Evolutionary conservation across 2,888 invertebrate genomes (phyloP).

Genomic region (Xestia sexstrigata): DNA sequence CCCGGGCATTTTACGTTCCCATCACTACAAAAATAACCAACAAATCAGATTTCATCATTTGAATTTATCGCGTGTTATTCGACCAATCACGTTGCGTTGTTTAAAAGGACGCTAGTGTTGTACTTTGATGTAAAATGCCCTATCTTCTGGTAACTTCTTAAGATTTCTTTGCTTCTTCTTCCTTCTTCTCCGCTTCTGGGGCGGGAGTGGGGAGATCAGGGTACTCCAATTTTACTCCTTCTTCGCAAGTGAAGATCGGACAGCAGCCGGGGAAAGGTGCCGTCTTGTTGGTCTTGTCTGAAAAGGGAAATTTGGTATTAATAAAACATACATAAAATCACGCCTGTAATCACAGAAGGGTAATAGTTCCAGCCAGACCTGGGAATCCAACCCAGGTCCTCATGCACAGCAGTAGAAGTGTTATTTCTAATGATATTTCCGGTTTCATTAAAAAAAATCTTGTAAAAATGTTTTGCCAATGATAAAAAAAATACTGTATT

Average conservation of each 20-base stretch:
- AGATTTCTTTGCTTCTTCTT: conserved; percentile 81
- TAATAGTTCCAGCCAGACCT: not conserved
- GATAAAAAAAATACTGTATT: too few species aligned
- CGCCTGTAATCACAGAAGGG: not conserved
- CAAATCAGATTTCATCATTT: conserved; percentile 53
- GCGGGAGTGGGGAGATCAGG: conserved; percentile 93
- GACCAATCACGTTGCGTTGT: conserved; percentile 42
- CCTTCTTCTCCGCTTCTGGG: conserved; percentile 81
- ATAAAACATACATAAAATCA: not conserved
- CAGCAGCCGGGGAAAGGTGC: conserved; percentile 97
- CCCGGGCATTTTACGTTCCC: conserved; percentile 61
- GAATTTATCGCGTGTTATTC: conserved; percentile 32
- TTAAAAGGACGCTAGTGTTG: conserved; percentile 35
- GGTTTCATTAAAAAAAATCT: too few species aligned
- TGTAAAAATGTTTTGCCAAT: too few species aligned
- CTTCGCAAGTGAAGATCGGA: conserved; percentile 96
- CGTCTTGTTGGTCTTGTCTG: conserved; percentile 97
- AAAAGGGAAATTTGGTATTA: conserved; percentile 64
- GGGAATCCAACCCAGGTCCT: not conserved
- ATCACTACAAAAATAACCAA: conserved; percentile 52
- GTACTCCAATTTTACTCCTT: conserved; percentile 96
- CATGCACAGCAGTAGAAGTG: not conserved
- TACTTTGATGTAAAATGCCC: conserved; percentile 62
- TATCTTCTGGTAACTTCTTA: conserved; percentile 71
- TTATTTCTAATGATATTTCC: too few species aligned